Percentiles rank a stretch among this genome's conserved stretches.
Evolutionary conservation across 2,113 vertebrate species (phyloP).

Genomic region (Apodemus sylvaticus): DNA sequence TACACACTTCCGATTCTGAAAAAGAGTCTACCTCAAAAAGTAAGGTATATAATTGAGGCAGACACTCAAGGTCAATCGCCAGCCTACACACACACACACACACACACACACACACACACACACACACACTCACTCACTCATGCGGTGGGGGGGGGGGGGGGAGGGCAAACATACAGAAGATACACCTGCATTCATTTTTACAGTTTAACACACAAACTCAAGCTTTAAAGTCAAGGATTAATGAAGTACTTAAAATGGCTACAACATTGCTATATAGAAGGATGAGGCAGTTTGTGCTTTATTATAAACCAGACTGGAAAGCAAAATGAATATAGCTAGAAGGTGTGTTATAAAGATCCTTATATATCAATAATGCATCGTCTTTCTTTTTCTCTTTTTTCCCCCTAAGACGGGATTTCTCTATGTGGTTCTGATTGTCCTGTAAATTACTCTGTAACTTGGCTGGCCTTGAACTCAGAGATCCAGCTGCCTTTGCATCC

Average conservation of each 20-base stretch:
- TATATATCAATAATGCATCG: background rate
- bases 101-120: too few species aligned
- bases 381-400: too few species aligned
- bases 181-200: background rate
- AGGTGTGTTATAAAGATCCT: background rate
- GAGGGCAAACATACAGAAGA: background rate
- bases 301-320: slow-evolving; percentile 33
- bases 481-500: too few species aligned
- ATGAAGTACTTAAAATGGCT: background rate
- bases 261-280: background rate
- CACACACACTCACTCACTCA: too few species aligned
- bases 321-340: slow-evolving; percentile 20
- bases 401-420: too few species aligned
- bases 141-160: too few species aligned
- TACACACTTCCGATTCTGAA: too few species aligned
- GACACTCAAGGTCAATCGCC: background rate
- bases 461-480: too few species aligned
- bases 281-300: slow-evolving; percentile 19
- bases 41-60: background rate
- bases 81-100: background rate
- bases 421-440: too few species aligned
- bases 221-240: slow-evolving; percentile 45
- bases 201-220: slow-evolving; percentile 17
- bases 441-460: too few species aligned
- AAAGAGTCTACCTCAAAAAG: background rate